A percentile compares a stretch with the other conserved stretches of the same genome.
These are phyloP conservation scores for Drosophila subobscura DNA, from an alignment of 1,140 invertebrate species.

Conservation along the genomic window DNA sequence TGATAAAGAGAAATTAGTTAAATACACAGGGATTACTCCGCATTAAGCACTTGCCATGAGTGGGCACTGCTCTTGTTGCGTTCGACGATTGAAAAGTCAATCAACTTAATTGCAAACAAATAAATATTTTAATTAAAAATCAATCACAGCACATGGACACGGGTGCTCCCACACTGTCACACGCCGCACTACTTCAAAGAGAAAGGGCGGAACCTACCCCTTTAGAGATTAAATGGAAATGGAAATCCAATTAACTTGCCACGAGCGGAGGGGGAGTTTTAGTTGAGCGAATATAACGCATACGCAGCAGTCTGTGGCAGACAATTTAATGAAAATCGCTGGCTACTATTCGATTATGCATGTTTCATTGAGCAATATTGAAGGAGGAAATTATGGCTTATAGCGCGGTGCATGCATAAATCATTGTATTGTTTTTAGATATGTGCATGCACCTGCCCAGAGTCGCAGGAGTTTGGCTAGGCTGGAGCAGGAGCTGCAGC, in stretches of 20 bases:
- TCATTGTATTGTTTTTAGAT: constrained; percentile 81
- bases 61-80: constrained; percentile 25
- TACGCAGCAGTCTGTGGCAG: constrained; percentile 30
- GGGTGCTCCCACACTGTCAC: neutral
- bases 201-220: constrained; percentile 3
- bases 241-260: constrained; percentile 48
- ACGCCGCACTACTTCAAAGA: no score
- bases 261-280: neutral
- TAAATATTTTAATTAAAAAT: constrained; percentile 82
- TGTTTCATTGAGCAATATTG: constrained; percentile 48
- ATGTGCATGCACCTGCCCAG: constrained; percentile 75
- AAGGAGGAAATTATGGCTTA: constrained; percentile 36
- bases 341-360: constrained; percentile 37
- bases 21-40: constrained; percentile 47
- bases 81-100: constrained; percentile 60
- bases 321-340: neutral
- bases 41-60: constrained; percentile 20
- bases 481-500: neutral
- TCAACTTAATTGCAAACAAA: constrained; percentile 76
- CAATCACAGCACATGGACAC: constrained; percentile 50
- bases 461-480: constrained; percentile 32
- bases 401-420: constrained; percentile 52
- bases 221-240: constrained; percentile 22
- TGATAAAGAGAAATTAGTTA: constrained; percentile 56
- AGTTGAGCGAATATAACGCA: constrained; percentile 34